Evolutionary conservation across 2,113 vertebrate genomes (phyloP).

Genomic region (Trichomycterus rosablanca): DNA sequence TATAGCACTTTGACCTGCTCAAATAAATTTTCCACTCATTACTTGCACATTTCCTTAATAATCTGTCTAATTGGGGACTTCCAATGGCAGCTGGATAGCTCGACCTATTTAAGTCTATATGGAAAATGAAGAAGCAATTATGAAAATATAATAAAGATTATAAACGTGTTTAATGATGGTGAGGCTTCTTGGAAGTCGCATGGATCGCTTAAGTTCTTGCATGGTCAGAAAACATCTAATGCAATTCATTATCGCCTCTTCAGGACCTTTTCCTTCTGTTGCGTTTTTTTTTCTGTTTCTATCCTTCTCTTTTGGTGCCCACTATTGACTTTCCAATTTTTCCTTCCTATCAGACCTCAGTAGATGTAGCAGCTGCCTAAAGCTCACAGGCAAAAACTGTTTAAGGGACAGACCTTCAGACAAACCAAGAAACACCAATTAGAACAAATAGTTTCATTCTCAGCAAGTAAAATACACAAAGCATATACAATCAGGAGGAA

Average conservation of each 20-base stretch:
- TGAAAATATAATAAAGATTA: conserved; percentile 21
- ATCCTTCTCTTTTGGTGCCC: conserved; percentile 32
- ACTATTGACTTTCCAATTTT: conserved; percentile 75
- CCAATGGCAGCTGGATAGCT: conserved; percentile 22
- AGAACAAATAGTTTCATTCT: background rate
- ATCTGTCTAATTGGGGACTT: conserved; percentile 37
- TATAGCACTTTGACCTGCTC: conserved; percentile 47
- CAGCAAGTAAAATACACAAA: background rate
- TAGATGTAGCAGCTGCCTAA: conserved; percentile 34
- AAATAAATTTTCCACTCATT: conserved; percentile 46
- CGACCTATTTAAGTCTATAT: conserved; percentile 6
- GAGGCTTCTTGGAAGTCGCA: no score
- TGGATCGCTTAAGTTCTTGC: conserved; percentile 45
- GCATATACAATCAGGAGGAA: background rate
- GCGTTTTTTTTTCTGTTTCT: conserved; percentile 31
- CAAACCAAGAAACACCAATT: conserved; percentile 2
- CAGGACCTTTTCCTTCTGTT: conserved; percentile 48
- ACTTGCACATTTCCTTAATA: conserved; percentile 39
- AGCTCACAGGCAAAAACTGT: conserved; percentile 57
- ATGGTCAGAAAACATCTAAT: conserved; percentile 51
- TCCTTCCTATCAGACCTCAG: conserved; percentile 58
- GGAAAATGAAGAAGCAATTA: conserved; percentile 17
- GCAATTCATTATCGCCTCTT: conserved; percentile 61
- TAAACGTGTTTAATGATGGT: no score
- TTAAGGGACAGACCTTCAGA: conserved; percentile 37